Conservation (phyloP, 2,888 invertebrate genomes). For the Bimastos eiseni region DNA sequence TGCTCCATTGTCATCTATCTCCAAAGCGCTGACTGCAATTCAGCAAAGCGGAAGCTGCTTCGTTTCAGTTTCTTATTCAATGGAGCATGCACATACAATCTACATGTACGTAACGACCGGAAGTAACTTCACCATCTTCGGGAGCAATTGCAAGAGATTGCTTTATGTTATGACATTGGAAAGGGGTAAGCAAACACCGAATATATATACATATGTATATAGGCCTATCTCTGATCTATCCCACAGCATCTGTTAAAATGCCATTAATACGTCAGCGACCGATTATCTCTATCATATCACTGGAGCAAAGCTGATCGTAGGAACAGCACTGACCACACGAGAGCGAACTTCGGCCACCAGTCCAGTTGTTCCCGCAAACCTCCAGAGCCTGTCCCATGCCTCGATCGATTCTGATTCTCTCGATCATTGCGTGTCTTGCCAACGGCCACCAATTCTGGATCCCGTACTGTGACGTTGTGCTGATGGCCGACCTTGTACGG, state of each 20-base stretch:
- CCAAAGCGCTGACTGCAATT: not conserved
- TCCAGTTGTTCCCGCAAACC: not conserved
- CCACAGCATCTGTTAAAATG: not conserved
- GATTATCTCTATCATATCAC: no score
- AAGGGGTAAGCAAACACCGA: not conserved
- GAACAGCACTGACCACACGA: not conserved
- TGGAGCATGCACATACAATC: not conserved
- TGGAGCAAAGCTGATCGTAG: not conserved
- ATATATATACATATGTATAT: no score
- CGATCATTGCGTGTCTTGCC: not conserved
- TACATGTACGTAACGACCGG: no score
- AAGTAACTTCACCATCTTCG: slow-evolving; percentile 23
- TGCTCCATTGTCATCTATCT: not conserved
- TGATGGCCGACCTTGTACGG: slow-evolving; percentile 14
- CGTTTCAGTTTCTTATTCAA: not conserved
- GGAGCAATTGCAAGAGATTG: slow-evolving; percentile 15
- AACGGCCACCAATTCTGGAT: not conserved
- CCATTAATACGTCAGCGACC: not conserved
- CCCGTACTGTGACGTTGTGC: not conserved
- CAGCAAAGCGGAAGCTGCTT: not conserved
- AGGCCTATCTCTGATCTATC: no score
- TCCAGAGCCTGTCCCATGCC: not conserved
- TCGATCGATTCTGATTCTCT: slow-evolving; percentile 2
- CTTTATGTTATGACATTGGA: not conserved
- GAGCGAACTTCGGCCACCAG: not conserved